Conservation (phyloP, 2,797 vertebrate genomes). For the Sparidentex hasta region DNA sequence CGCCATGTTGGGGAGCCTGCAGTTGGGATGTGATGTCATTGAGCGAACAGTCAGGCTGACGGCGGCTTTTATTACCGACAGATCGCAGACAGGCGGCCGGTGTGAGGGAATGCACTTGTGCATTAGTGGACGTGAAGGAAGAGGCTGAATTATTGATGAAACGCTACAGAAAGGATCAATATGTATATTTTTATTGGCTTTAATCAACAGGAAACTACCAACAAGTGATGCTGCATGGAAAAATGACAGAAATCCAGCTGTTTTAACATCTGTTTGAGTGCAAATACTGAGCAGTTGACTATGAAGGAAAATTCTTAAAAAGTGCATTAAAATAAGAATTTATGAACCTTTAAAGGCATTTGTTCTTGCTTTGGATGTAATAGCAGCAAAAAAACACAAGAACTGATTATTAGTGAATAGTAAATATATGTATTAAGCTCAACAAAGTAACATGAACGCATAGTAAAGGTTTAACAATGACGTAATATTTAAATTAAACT, state of each 20-base stretch:
- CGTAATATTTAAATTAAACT: too few relatives aligned
- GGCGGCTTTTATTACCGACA: constrained; percentile 54
- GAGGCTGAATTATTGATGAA: constrained; percentile 54
- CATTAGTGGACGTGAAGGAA: constrained; percentile 42
- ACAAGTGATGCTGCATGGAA: background rate
- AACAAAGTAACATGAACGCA: too few relatives aligned
- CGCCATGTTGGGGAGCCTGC: constrained; percentile 85
- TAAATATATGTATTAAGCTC: too few relatives aligned
- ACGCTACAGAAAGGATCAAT: constrained; percentile 14
- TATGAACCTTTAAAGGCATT: too few relatives aligned
- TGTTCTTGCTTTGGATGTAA: too few relatives aligned
- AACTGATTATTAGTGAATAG: too few relatives aligned
- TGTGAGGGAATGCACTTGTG: constrained; percentile 50
- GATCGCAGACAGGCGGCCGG: constrained; percentile 39
- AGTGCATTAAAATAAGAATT: too few relatives aligned
- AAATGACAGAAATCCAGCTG: background rate
- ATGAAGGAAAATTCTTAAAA: too few relatives aligned
- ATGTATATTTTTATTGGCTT: background rate
- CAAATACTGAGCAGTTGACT: too few relatives aligned
- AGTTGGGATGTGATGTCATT: constrained; percentile 83
- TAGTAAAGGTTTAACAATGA: too few relatives aligned
- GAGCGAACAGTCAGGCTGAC: constrained; percentile 31
- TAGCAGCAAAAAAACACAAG: too few relatives aligned
- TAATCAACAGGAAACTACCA: background rate
- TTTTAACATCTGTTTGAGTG: background rate